phyloP scores from a whole-genome alignment of 2,888 invertebrate species.

The Galeruca laticollis region DNA sequence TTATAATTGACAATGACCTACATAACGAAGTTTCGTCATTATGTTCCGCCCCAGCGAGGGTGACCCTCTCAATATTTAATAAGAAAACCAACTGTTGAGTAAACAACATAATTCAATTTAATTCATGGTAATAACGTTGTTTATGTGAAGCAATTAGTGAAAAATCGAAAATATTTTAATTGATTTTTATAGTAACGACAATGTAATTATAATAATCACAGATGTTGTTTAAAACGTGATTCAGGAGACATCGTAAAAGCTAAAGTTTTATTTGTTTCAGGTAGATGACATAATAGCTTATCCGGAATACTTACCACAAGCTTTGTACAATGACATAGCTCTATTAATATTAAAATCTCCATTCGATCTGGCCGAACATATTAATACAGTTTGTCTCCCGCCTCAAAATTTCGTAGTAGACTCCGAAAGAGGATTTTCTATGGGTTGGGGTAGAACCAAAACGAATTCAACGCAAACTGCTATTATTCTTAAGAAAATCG shows the following conservation, averaged over 20 bases:
- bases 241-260: too few species aligned
- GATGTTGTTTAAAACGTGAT: too few species aligned
- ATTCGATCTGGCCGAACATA: constrained; percentile 49
- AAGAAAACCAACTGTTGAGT: not conserved
- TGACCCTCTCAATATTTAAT: not conserved
- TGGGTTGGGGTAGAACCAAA: constrained; percentile 77
- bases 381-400: constrained; percentile 56
- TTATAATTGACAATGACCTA: not conserved
- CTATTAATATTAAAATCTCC: constrained; percentile 52
- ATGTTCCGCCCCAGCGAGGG: too few species aligned
- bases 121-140: not conserved
- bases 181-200: too few species aligned
- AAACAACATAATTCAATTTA: not conserved
- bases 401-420: constrained; percentile 19
- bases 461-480: constrained; percentile 71
- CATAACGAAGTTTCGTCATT: not conserved
- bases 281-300: constrained; percentile 59
- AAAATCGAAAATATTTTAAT: too few species aligned
- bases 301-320: constrained; percentile 50
- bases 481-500: constrained; percentile 79
- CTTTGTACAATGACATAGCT: constrained; percentile 57
- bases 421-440: constrained; percentile 71
- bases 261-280: constrained; percentile 54
- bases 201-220: too few species aligned
- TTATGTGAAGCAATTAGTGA: too few species aligned